Evolutionary conservation across 2,797 vertebrate genomes (phyloP).

Genomic region (Anableps anableps): DNA sequence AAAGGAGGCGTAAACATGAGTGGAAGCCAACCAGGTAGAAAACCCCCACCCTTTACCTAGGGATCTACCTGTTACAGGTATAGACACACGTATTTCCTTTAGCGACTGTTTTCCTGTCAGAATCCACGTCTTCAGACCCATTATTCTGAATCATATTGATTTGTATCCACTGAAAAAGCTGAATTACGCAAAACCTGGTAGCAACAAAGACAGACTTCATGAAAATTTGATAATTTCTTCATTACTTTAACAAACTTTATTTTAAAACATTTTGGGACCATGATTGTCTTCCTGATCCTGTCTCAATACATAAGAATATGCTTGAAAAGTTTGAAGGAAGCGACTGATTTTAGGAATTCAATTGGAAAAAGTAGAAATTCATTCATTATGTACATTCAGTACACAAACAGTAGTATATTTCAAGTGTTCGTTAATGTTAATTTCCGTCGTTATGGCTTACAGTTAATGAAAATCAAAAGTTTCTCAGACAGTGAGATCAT

Average conservation of each 20-base stretch:
- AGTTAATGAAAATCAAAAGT: neutral
- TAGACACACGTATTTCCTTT: neutral
- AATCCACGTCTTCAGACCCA: neutral
- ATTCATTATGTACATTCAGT: neutral
- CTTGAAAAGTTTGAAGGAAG: neutral
- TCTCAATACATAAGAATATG: neutral
- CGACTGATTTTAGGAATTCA: neutral
- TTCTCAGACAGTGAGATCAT: too few species aligned
- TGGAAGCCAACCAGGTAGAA: neutral
- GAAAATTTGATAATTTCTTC: neutral
- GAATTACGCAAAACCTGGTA: neutral
- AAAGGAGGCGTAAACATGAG: constrained; percentile 19
- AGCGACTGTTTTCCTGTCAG: neutral
- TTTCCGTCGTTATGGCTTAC: neutral
- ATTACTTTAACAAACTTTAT: too few species aligned
- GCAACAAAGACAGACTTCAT: too few species aligned
- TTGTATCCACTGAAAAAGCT: neutral
- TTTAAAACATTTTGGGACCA: neutral
- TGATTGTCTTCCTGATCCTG: neutral
- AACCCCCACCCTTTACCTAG: neutral
- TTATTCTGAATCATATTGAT: neutral
- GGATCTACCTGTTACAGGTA: constrained; percentile 34
- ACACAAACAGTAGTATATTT: neutral
- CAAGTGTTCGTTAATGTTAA: neutral
- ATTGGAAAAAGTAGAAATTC: neutral